phyloP scores from a whole-genome alignment of 2,113 vertebrate genomes.

The Procavia capensis region DNA sequence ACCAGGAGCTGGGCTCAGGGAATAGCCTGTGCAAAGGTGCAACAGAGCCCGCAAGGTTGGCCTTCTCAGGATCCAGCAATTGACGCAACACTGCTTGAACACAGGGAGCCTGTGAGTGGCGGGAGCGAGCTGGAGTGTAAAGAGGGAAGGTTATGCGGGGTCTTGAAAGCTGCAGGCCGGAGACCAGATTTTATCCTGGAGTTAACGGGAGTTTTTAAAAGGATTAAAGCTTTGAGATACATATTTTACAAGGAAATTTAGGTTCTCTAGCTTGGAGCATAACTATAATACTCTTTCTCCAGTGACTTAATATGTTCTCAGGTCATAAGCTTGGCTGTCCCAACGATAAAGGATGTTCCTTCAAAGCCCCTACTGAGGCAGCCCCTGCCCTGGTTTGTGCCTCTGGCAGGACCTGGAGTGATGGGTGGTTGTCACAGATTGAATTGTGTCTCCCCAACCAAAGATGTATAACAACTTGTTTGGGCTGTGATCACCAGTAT shows the following conservation, averaged over 20 bases:
- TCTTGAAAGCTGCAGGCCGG: rapidly evolving
- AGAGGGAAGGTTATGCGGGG: background rate
- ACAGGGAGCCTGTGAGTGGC: background rate
- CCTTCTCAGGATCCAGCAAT: rapidly evolving
- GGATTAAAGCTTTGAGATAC: background rate
- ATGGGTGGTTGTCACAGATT: no score
- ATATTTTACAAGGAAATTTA: background rate
- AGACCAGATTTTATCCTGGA: background rate
- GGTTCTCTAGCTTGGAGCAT: background rate
- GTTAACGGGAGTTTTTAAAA: background rate
- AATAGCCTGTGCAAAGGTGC: background rate
- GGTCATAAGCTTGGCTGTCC: background rate
- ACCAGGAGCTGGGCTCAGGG: no score
- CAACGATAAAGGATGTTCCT: background rate
- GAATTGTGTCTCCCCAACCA: no score
- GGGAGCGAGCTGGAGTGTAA: background rate
- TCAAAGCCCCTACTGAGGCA: no score
- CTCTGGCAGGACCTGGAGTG: background rate
- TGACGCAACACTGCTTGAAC: no score
- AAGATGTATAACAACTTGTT: no score
- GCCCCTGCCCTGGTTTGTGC: background rate
- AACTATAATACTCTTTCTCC: background rate
- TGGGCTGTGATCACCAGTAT: no score
- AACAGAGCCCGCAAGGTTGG: background rate
- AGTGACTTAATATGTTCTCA: background rate